Evolutionary conservation across 2,888 invertebrate genomes (phyloP), one percentile per base, ranked within the genome.

Genomic region (Dorcus parallelipipedus): DNA sequence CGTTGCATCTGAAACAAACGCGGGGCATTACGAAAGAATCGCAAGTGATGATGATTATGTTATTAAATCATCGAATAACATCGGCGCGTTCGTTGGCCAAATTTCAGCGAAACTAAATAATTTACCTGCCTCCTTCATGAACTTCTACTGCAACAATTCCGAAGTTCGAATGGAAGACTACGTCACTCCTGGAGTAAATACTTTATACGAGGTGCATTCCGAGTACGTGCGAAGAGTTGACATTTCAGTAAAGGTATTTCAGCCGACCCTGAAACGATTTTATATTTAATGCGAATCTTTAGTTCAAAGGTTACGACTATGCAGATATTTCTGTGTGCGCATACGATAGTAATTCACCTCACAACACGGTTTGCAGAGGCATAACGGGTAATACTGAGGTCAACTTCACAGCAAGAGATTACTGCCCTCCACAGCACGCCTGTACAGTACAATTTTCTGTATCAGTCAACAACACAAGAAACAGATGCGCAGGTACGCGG

Each of bases 401-500:
- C 63, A 73, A 70, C 33, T 83, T 85, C 69, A 81, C 83, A 69
- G 70, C 84, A 43, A 79, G 79, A 6, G 79, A 81, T 53, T 81
- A 81, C 67, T 86, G 86, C 63, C 75, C 75, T 9, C 81, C 82
- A 53, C 67, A 67, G 39, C 59, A 60, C 41, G 56, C 62, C 9
- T 74, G 75, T 64, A 69, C 63, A 9, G 78, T 82, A 5, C 80
- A 81, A 67, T 84, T 85, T 67, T 76, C 78, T 49, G 80, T 83
- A 3, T 76, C 79, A 8, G 80, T 82, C n/a, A 73, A 79, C 14
- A 77, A 80, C 8, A 79, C 84, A 3, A 73, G 74, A 39, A 83
- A 82, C 63, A 78, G 81, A 66, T 88, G 87, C 72, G 81, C 84
- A 74, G 84, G 87, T 87, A 80, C 79, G 69, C 74, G 53, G 49